Evolutionary conservation across 2,797 vertebrate genomes (phyloP).

Genomic region (Phrynocephalus guinanensis): DNA sequence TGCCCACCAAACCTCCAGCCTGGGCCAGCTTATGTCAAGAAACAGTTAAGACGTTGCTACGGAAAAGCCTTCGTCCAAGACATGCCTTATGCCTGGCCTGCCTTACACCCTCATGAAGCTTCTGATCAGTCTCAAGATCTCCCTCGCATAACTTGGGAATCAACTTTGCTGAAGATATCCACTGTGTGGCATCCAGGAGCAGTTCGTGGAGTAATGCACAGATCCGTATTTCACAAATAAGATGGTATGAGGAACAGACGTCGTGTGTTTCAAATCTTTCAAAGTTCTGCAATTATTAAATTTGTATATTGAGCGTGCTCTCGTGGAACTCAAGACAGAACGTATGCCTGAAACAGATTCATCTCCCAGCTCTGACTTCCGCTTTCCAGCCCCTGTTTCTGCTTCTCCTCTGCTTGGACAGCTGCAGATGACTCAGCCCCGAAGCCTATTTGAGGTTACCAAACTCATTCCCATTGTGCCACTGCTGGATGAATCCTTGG

Average conservation of each 20-base stretch:
- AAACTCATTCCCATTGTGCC: not conserved
- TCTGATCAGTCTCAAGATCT: not conserved
- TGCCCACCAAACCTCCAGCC: no score
- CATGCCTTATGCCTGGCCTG: no score
- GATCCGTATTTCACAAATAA: not conserved
- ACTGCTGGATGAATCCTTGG: not conserved
- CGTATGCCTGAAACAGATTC: not conserved
- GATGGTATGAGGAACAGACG: not conserved
- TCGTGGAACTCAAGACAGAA: not conserved
- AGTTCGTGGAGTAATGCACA: not conserved
- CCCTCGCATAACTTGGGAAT: not conserved
- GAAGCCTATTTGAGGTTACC: not conserved
- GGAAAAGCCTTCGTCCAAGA: not conserved
- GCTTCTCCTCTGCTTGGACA: not conserved
- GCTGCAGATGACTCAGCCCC: not conserved
- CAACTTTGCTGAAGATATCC: not conserved
- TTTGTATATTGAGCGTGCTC: not conserved
- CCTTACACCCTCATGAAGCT: not conserved
- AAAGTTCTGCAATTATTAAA: not conserved
- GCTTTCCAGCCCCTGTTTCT: not conserved
- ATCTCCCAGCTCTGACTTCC: not conserved
- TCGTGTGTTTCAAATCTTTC: not conserved
- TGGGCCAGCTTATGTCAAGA: no score
- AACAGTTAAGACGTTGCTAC: no score
- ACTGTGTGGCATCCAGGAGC: not conserved